A percentile compares a stretch with the other conserved stretches of the same genome.
Evolutionary conservation across 2,113 vertebrate species (phyloP).

Genomic region (Halcyon malimbica): DNA sequence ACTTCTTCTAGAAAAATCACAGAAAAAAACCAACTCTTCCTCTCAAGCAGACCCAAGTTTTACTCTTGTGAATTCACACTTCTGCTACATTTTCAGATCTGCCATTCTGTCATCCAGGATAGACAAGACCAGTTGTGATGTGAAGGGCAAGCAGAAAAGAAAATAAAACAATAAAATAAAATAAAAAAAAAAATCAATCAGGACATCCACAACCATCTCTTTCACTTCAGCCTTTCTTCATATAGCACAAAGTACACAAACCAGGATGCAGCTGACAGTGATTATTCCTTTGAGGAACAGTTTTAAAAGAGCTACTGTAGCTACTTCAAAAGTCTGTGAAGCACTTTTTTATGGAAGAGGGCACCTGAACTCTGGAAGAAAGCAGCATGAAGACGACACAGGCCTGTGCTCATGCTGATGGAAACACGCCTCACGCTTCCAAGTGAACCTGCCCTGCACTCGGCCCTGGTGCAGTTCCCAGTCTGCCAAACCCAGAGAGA

Average conservation of each 20-base stretch:
- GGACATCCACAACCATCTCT: background rate
- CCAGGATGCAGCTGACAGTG: background rate
- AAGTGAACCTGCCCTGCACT: background rate
- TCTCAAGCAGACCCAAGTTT: background rate
- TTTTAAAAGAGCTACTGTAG: background rate
- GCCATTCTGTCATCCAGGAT: background rate
- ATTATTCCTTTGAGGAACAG: background rate
- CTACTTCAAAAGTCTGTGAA: background rate
- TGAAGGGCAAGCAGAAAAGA: background rate
- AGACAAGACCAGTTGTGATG: background rate
- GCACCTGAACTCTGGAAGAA: background rate
- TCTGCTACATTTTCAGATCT: background rate
- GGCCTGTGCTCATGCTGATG: rapidly evolving
- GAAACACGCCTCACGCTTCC: background rate
- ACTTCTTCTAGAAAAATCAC: background rate
- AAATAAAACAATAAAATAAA: background rate
- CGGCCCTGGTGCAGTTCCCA: background rate
- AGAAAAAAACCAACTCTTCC: background rate
- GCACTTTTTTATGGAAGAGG: background rate
- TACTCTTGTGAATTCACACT: background rate
- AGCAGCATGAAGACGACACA: background rate
- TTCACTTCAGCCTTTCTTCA: background rate
- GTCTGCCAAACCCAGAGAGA: background rate
- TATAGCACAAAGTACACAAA: background rate
- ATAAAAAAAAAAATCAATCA: background rate